These are phyloP conservation scores for Acrocephalus kingi DNA, from an alignment of 2,113 vertebrate genomes.

Conservation along the genomic window DNA sequence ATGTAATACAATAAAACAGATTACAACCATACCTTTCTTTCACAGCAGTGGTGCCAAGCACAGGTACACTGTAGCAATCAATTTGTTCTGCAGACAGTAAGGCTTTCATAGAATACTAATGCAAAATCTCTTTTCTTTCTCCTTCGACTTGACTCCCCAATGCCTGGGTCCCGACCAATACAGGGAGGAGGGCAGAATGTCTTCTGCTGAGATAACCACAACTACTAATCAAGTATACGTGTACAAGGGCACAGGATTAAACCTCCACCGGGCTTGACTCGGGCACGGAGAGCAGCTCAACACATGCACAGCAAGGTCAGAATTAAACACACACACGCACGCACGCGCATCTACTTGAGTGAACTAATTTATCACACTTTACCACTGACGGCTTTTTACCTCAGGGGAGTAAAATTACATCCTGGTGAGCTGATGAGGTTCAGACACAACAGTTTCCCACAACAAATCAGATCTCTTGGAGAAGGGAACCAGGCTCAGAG, in stretches of 20 bases:
- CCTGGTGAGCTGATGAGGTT: constrained; percentile 61
- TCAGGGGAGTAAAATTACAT: constrained; percentile 77
- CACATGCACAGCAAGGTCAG: constrained; percentile 75
- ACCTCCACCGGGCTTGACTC: constrained; percentile 86
- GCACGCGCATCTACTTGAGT: constrained; percentile 63
- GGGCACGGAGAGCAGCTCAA: constrained; percentile 78
- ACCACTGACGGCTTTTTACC: constrained; percentile 76
- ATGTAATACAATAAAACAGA: constrained; percentile 87
- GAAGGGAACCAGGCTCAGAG: background rate
- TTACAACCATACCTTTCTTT: constrained; percentile 90
- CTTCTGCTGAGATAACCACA: constrained; percentile 93
- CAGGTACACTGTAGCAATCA: constrained; percentile 97
- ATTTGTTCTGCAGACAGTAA: constrained; percentile 95
- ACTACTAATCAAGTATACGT: constrained; percentile 92
- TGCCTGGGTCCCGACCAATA: constrained; percentile 87
- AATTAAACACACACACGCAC: constrained; percentile 70
- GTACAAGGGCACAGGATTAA: constrained; percentile 91
- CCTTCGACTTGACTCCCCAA: constrained; percentile 87
- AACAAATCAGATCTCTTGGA: constrained; percentile 39
- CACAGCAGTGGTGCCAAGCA: constrained; percentile 91
- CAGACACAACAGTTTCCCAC: constrained; percentile 58
- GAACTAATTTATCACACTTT: constrained; percentile 83
- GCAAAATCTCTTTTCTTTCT: constrained; percentile 82
- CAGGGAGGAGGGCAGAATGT: constrained; percentile 84
- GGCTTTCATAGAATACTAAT: constrained; percentile 93